Conservation (phyloP, 2,797 vertebrate species). For the Molossus molossus region DNA sequence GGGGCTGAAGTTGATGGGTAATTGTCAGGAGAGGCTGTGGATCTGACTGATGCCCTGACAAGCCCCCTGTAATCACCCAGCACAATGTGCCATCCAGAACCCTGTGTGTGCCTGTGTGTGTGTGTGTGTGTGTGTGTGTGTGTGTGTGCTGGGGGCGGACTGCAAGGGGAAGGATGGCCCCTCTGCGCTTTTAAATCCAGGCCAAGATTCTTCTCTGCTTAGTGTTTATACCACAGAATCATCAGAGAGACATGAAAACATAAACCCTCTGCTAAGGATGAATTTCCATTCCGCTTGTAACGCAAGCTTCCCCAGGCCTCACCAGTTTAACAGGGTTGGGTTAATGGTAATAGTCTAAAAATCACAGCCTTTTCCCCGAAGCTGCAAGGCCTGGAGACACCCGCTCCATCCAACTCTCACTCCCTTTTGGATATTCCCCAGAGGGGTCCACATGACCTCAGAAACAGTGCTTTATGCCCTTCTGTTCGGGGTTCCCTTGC, state of each 20-base stretch:
- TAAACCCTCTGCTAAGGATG: background rate
- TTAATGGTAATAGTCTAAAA: background rate
- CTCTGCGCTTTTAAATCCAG: constrained; percentile 55
- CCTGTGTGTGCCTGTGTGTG: rapidly evolving
- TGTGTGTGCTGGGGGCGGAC: background rate
- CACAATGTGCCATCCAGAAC: background rate
- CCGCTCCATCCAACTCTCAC: background rate
- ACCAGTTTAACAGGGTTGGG: background rate
- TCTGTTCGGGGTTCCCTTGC: background rate
- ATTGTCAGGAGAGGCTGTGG: constrained; percentile 69
- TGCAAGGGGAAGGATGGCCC: background rate
- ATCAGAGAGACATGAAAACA: background rate
- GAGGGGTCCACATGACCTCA: rapidly evolving
- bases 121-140: background rate
- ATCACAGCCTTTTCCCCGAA: background rate
- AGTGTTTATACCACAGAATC: background rate
- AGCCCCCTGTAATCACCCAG: constrained; percentile 61
- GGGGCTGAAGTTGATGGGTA: background rate
- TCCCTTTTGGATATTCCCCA: background rate
- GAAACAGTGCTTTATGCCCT: background rate
- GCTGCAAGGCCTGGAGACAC: background rate
- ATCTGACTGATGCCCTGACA: constrained; percentile 60
- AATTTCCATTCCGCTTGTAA: constrained; percentile 24
- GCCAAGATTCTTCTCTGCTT: background rate
- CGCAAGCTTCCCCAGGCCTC: background rate